A percentile compares a stretch with the other conserved stretches of the same genome.
Conservation (phyloP, 1,140 invertebrate genomes). For the Muscidifurax raptorellus region DNA sequence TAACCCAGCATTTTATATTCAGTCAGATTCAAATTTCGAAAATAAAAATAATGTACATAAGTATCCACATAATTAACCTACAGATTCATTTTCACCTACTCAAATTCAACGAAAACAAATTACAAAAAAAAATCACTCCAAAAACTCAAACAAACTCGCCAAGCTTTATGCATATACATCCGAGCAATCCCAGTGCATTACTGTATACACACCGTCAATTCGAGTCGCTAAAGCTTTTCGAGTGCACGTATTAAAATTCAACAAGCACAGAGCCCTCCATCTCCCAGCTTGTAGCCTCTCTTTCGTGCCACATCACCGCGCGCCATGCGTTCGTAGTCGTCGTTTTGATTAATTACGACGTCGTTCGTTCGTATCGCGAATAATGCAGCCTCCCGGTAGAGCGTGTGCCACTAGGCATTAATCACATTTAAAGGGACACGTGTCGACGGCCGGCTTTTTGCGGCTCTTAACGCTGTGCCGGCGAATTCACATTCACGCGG, state of each 20-base stretch:
- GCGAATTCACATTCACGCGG: background rate
- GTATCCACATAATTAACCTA: no score
- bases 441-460: background rate
- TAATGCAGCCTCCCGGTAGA: background rate
- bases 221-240: background rate
- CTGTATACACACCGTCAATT: background rate
- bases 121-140: no score
- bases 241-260: slow-evolving; percentile 5
- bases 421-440: background rate
- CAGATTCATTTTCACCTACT: no score
- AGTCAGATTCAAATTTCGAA: no score
- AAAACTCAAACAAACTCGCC: no score
- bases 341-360: slow-evolving; percentile 5
- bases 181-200: background rate
- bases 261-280: background rate
- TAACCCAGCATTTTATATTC: no score
- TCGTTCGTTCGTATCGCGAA: background rate
- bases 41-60: no score
- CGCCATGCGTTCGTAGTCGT: background rate
- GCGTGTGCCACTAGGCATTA: background rate
- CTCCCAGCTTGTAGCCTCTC: background rate
- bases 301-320: background rate
- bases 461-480: background rate
- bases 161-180: no score
- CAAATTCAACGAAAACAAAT: no score